Base-by-base conservation (phyloP, 2,888 invertebrate species). In the Helleia helle region DNA sequence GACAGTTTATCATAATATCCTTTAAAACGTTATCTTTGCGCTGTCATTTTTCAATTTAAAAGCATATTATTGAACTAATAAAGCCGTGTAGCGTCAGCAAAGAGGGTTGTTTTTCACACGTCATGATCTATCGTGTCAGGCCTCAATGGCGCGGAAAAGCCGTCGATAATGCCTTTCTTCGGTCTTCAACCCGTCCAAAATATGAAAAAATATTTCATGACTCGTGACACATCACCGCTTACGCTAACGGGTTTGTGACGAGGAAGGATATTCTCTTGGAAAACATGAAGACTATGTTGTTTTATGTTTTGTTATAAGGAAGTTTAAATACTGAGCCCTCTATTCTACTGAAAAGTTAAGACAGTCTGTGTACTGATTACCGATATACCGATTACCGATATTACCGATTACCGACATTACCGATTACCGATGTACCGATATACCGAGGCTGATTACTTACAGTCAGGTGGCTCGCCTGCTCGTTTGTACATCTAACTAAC, bases 91-190 rank as follows among this genome's bases (percentile, higher is more conserved):
- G 47, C 47, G 49, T 47, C 50, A 52, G 52, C 40, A 36, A 47
- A 47, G 49, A 47, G 52, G 48, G 50, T 40, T 47, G 52, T 56
- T 61, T 65, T 56, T 61, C 59, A 27, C 45, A 51, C 55, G 51
- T 59, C 61, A 60, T 52, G 49, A 53, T 43, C 43, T 44, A 37
- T 42, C 47, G 47, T 43, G 49, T 49, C 50, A 43, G 43, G 42
- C 29, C 27, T 55, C 64, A 63, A 65, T 62, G 64, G 55, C 41
- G 51, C 55, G 67, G 65, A 66, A 65, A 64, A 58, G 59, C 58
- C 52, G 51, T 42, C 51, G 59, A 62, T 62, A 61, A 58, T 53
- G 56, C 50, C 49, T 54, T 57, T 51, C 52, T 46, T 40, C 53
- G 47, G 51, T 55, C 59, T 58, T 53, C 50, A 43, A 39, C 46